Percentiles rank a stretch among this genome's conserved stretches.
Evolutionary conservation across 92 coral and sea anemone species (phyloP).

Genomic region (Metridium senile): DNA sequence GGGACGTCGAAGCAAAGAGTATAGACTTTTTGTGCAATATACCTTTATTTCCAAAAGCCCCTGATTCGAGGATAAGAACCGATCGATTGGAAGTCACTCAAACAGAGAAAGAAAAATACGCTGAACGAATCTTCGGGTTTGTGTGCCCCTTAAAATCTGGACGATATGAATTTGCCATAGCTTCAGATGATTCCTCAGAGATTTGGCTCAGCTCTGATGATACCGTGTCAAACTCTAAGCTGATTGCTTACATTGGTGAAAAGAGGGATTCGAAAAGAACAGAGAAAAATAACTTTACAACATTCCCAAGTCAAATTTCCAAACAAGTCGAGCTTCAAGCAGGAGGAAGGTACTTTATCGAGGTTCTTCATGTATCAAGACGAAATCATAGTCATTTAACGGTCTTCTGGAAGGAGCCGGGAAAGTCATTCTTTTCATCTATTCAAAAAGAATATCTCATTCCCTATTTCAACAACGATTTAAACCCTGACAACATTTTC

Average conservation of each 20-base stretch:
- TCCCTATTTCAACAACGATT: conserved; percentile 30
- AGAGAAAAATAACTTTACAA: conserved; percentile 1
- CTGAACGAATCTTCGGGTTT: conserved; percentile 64
- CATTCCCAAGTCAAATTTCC: conserved; percentile 46
- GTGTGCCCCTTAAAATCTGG: conserved; percentile 60
- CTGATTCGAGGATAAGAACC: conserved; percentile 35
- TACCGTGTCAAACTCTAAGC: conserved; percentile 36
- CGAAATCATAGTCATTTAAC: conserved; percentile 32
- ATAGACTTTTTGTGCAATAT: conserved; percentile 44
- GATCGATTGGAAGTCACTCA: conserved; percentile 24
- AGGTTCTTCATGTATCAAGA: conserved; percentile 49
- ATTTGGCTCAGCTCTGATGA: conserved; percentile 63
- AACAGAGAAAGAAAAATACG: conserved; percentile 15
- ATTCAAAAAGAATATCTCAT: conserved; percentile 20
- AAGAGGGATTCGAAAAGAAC: conserved; percentile 5
- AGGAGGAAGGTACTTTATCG: conserved; percentile 59
- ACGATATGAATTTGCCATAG: conserved; percentile 55
- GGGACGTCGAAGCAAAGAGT: conserved; percentile 38
- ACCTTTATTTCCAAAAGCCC: conserved; percentile 73
- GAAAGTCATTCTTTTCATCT: conserved; percentile 15
- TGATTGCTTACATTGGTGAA: conserved; percentile 43
- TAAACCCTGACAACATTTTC: not conserved
- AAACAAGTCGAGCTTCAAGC: conserved; percentile 32
- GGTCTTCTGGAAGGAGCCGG: conserved; percentile 67
- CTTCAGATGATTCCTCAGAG: conserved; percentile 70